A percentile compares a stretch with the other conserved stretches of the same genome.
phyloP scores from a whole-genome alignment of 2,113 vertebrate genomes.

The Campylomormyrus tamandua region DNA sequence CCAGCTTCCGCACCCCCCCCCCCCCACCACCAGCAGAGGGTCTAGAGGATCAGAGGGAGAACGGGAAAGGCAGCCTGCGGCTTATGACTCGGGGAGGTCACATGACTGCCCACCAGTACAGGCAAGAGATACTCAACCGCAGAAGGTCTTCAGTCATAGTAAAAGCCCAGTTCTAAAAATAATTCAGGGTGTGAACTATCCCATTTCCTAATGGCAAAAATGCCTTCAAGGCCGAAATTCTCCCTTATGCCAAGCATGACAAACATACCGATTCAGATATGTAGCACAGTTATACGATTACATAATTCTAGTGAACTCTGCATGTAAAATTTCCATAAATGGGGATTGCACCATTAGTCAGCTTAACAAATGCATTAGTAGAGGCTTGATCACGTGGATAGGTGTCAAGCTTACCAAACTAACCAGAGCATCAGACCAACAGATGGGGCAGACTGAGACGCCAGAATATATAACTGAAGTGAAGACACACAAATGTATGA shows the following conservation, averaged over 20 bases:
- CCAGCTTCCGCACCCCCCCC: neutral
- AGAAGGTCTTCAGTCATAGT: neutral
- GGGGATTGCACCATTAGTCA: neutral
- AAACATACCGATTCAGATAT: neutral
- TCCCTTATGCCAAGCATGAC: neutral
- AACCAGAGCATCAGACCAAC: neutral
- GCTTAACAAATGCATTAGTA: neutral
- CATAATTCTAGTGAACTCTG: neutral
- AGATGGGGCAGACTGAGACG: neutral
- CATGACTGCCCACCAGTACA: neutral
- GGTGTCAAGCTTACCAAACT: neutral
- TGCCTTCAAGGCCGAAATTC: neutral
- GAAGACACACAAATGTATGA: neutral
- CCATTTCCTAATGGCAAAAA: neutral
- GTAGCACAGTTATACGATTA: neutral
- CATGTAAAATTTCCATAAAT: neutral
- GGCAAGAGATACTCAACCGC: neutral
- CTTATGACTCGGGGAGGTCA: neutral
- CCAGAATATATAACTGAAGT: neutral
- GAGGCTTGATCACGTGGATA: neutral
- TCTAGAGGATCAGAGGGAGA: conserved; percentile 28
- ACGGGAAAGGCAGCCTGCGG: neutral
- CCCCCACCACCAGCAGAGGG: neutral
- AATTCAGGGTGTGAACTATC: neutral
- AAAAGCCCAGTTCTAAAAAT: neutral